Percentiles rank a stretch among this genome's conserved stretches.
Conservation (phyloP, 2,888 invertebrate genomes). For the Bombylius discolor region DNA sequence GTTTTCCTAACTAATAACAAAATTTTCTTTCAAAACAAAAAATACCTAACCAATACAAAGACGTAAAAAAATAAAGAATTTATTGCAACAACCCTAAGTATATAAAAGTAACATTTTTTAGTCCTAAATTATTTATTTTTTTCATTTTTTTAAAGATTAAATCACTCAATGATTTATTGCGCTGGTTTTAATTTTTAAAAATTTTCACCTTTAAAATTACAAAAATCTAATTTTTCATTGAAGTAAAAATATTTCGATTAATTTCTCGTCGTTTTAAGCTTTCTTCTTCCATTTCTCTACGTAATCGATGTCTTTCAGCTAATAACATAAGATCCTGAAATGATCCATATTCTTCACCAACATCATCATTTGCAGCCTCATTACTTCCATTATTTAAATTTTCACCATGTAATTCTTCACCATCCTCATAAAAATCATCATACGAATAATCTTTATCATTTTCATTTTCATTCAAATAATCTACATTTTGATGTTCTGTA, state of each 20-base stretch:
- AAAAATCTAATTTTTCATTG: too few relatives aligned
- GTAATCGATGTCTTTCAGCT: neutral
- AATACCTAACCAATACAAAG: too few relatives aligned
- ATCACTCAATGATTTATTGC: too few relatives aligned
- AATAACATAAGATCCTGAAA: conserved; percentile 3
- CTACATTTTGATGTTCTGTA: neutral
- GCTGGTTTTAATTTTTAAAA: neutral
- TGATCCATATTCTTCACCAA: neutral
- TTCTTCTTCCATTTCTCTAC: neutral
- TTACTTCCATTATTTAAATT: neutral
- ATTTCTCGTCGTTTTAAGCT: neutral
- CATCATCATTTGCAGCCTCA: neutral
- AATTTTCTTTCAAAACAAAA: too few relatives aligned
- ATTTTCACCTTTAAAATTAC: neutral
- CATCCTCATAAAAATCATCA: neutral
- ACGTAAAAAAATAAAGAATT: too few relatives aligned
- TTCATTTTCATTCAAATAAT: neutral
- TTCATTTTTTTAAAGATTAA: too few relatives aligned
- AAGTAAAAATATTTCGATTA: neutral
- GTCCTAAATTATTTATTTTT: too few relatives aligned
- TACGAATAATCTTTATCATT: neutral
- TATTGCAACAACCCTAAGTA: neutral
- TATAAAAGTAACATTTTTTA: too few relatives aligned
- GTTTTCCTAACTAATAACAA: too few relatives aligned
- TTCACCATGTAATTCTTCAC: neutral